A percentile compares a stretch with the other conserved stretches of the same genome.
Evolutionary conservation across 2,797 vertebrate genomes (phyloP).

Genomic region (Lophotriccus pileatus): DNA sequence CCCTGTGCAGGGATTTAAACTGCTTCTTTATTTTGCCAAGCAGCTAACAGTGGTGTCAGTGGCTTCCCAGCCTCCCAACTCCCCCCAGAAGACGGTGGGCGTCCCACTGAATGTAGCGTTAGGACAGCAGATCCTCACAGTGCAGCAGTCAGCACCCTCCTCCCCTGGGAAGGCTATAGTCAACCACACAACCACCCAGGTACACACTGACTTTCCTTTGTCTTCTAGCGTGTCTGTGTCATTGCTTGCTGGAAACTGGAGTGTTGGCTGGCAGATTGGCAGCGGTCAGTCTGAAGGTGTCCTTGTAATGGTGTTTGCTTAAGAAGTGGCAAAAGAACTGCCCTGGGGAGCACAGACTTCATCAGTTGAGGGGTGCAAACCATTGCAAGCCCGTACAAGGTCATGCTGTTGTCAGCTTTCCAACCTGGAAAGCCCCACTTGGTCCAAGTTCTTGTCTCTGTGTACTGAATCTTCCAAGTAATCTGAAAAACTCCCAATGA

Average conservation of each 20-base stretch:
- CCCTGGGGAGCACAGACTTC: accelerated
- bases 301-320: not conserved
- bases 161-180: conserved; percentile 86
- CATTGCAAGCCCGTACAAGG: not conserved
- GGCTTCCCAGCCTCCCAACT: conserved; percentile 83
- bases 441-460: not conserved
- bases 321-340: not conserved
- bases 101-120: conserved; percentile 87
- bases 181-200: conserved; percentile 81
- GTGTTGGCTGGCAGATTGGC: not conserved
- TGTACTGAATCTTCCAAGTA: not conserved
- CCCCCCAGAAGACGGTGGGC: conserved; percentile 85
- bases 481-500: not conserved
- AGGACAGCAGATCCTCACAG: conserved; percentile 88
- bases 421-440: not conserved
- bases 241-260: not conserved
- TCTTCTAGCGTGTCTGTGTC: not conserved
- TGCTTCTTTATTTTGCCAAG: conserved; percentile 55
- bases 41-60: conserved; percentile 89
- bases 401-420: not conserved
- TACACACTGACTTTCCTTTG: conserved; percentile 51
- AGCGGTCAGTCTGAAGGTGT: accelerated
- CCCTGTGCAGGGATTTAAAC: not conserved
- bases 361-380: not conserved
- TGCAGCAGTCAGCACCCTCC: conserved; percentile 83